Evolutionary conservation across 2,113 vertebrate genomes (phyloP), one percentile per base, ranked within the genome.

Genomic region (Falco punctatus): DNA sequence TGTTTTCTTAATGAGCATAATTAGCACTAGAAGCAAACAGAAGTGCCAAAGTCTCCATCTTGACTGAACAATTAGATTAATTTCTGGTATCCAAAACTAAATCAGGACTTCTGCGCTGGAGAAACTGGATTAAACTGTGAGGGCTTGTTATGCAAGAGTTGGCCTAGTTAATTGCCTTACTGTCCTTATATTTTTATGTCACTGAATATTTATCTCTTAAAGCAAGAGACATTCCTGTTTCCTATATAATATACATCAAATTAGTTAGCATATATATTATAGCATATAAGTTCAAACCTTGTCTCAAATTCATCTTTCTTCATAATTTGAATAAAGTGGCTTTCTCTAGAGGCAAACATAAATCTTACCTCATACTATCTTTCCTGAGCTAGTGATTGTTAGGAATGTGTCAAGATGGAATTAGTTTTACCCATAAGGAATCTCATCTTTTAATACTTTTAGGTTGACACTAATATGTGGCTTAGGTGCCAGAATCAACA

Each of bases 401-500:
- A 90, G 78, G 90, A 90, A 77, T 2, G 1, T 70, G 57, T 86
- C 64, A 90, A 42, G 72, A 62, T 62, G 55, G 22, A 93, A 90
- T 94, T 84, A 92, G 21, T 64, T 84, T 74, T 95, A 10, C n/a
- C 52, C 26, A 52, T 85, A 81, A 85, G 32, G 30, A 72, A 59
- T 91, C 42, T 89, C 54, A 82, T 86, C 10, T 71, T 94, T 92
- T 83, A 88, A 96, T 81, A 77, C 42, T 64, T 93, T 35, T 38
- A 88, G 28, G 15, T 23, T 88, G 51, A 96, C 72, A 81, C 17
- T 81, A 69, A 64, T 89, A 91, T 54, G 88, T 94, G 42, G 11
- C 19, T 88, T 77, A 83, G 59, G 62, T 64, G 75, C 42, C 88
- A 90, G 67, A 88, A 86, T 44, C 67, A 93, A 90, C 75, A 88